phyloP scores from a whole-genome alignment of 2,113 vertebrate genomes.

The Sapajus apella region DNA sequence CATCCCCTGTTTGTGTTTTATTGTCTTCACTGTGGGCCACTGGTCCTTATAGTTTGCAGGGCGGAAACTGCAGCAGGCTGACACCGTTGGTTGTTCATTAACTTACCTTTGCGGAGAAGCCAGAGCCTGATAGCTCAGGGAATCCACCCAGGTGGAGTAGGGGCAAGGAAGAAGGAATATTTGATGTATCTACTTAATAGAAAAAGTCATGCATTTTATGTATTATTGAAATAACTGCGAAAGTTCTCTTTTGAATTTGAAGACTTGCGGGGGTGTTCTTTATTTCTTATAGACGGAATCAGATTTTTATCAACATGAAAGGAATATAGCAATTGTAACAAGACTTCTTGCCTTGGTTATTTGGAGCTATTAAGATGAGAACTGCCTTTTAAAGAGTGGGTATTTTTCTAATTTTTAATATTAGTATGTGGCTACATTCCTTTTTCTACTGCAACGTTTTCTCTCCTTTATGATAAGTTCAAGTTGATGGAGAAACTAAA shows the following conservation, averaged over 20 bases:
- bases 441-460: slow-evolving; percentile 28
- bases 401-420: slow-evolving; percentile 16
- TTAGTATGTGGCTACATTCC: neutral
- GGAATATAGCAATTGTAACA: neutral
- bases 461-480: slow-evolving; percentile 28
- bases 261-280: neutral
- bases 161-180: neutral
- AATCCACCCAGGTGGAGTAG: neutral
- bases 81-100: neutral
- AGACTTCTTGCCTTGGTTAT: neutral
- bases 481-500: neutral
- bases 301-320: neutral
- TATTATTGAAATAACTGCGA: neutral
- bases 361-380: neutral
- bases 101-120: slow-evolving; percentile 47
- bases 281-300: neutral
- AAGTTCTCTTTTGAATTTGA: neutral
- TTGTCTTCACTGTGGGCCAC: neutral
- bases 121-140: slow-evolving; percentile 39
- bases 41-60: neutral
- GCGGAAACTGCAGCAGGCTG: neutral
- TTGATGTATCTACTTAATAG: neutral
- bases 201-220: neutral
- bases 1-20: neutral
- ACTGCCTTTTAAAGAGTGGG: neutral